A percentile compares a stretch with the other conserved stretches of the same genome.
These are phyloP conservation scores for Tenebrio molitor DNA, from an alignment of 1,140 invertebrate species.

Conservation along the genomic window DNA sequence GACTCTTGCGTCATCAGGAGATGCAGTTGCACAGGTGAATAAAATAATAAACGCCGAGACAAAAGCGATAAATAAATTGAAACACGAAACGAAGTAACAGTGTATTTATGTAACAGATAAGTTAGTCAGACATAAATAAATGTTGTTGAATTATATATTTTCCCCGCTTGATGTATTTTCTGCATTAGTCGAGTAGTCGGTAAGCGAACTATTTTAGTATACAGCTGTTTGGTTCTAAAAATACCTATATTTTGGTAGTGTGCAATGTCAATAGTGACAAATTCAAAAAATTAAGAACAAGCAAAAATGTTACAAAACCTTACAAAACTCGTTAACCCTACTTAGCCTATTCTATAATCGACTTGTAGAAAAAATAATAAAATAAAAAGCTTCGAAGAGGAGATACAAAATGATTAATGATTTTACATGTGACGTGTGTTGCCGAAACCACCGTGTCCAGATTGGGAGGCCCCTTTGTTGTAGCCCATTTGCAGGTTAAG, in stretches of 20 bases:
- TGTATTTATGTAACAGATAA: conserved; percentile 4
- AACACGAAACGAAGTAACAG: conserved; percentile 12
- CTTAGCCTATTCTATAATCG: conserved; percentile 14
- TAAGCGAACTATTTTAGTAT: conserved; percentile 31
- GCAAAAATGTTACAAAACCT: not conserved
- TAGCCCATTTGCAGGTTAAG: conserved; percentile 96
- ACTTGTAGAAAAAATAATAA: conserved; percentile 50
- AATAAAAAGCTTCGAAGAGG: conserved; percentile 52
- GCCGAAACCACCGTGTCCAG: conserved; percentile 91
- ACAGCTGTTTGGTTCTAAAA: conserved; percentile 35
- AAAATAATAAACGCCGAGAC: too few relatives aligned
- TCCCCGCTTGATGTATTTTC: not conserved
- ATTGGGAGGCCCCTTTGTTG: conserved; percentile 93
- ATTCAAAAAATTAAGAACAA: conserved; percentile 15
- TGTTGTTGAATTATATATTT: conserved; percentile 5
- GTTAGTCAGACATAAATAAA: conserved; percentile 10
- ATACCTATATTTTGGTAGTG: conserved; percentile 9
- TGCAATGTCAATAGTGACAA: not conserved
- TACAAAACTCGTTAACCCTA: conserved; percentile 27
- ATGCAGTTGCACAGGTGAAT: not conserved
- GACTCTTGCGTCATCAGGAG: too few relatives aligned
- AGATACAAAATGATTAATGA: not conserved
- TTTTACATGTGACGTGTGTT: conserved; percentile 95
- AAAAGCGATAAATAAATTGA: too few relatives aligned
- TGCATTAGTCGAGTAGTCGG: not conserved